Base-by-base conservation (phyloP, 2,888 invertebrate genomes). In the Gonocerus acuteangulatus region DNA sequence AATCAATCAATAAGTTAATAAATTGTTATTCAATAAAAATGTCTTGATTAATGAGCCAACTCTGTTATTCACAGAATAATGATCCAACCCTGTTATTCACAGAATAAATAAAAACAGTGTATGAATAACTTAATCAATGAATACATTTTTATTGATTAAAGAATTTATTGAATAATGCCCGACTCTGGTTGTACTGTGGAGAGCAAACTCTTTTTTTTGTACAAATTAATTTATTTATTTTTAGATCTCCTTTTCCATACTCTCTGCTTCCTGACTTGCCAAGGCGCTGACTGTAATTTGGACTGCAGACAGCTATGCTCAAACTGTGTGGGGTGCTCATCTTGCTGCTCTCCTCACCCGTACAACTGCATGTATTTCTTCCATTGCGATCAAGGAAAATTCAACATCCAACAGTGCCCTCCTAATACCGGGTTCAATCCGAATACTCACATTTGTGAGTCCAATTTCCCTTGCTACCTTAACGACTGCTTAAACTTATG, bases 281-380 rank as follows among this genome's bases (percentile, higher is more conserved):
- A 39, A 47, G 34, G 57, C 19, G 9, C 32, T 1, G 18, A 23
- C 15, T 57, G 57, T 32, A 27, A 27, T n/a, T 27, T 47, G 22
- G 47, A 57, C 34, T 57, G 57, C 32, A 44, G 19, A 1, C 23
- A 42, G 18, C 57, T 47, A 1, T 57, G 57, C 9, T 27, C 32
- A 4, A 57, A 45, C 32, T 57, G 57, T 22, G 18, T 4, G 2
- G 32, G 23, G 7, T 57, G 57, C 19, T 7, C 42, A 18, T 23
- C 27, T n/a, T 57, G 57, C 15, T 57, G 57, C 19, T 32, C 27
- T 34, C 45, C 57, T n/a, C 57, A 57, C 21, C 57, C 57, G 9
- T 47, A 44, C 32, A 57, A 57, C 15, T 57, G 57, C 22, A 57
- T 42, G 23, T 57, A 57, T 57, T 57, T 57, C 47, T 57, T 47